phyloP scores from a whole-genome alignment of 2,113 vertebrate genomes.

The Natator depressus region DNA sequence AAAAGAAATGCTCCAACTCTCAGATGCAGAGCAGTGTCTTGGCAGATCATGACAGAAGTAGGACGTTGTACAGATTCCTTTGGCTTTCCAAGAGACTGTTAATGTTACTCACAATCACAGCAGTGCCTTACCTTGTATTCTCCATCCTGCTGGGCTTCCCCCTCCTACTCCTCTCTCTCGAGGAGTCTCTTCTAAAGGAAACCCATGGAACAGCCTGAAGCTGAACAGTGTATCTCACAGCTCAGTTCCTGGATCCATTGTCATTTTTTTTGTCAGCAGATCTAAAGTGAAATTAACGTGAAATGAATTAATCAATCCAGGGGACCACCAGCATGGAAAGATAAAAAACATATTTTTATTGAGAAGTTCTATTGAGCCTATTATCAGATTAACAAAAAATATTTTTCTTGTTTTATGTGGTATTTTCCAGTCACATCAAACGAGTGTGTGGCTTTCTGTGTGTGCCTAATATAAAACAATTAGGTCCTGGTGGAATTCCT shows the following conservation, averaged over 20 bases:
- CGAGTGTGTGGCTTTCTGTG: not conserved
- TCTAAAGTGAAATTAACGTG: not conserved
- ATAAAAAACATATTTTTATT: not conserved
- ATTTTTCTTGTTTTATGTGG: not conserved
- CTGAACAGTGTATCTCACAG: not conserved
- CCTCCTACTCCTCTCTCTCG: not conserved
- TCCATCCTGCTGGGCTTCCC: not conserved
- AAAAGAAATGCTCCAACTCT: constrained; percentile 13
- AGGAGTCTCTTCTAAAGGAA: not conserved
- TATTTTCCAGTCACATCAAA: not conserved
- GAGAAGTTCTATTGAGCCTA: not conserved
- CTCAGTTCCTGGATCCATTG: not conserved
- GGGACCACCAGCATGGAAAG: not conserved
- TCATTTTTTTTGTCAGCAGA: not conserved
- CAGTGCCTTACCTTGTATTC: constrained; percentile 43
- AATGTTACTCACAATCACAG: not conserved
- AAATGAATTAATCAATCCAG: not conserved
- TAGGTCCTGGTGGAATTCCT: not conserved
- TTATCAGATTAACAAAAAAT: not conserved
- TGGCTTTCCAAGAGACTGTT: constrained; percentile 49
- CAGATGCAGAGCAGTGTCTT: constrained; percentile 41
- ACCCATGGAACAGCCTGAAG: not conserved
- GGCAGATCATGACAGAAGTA: constrained; percentile 50
- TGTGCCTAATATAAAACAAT: not conserved
- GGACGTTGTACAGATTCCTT: constrained; percentile 23